Percentiles rank a stretch among this genome's conserved stretches.
Evolutionary conservation across 2,113 vertebrate species (phyloP).

Genomic region (Collichthys lucidus): DNA sequence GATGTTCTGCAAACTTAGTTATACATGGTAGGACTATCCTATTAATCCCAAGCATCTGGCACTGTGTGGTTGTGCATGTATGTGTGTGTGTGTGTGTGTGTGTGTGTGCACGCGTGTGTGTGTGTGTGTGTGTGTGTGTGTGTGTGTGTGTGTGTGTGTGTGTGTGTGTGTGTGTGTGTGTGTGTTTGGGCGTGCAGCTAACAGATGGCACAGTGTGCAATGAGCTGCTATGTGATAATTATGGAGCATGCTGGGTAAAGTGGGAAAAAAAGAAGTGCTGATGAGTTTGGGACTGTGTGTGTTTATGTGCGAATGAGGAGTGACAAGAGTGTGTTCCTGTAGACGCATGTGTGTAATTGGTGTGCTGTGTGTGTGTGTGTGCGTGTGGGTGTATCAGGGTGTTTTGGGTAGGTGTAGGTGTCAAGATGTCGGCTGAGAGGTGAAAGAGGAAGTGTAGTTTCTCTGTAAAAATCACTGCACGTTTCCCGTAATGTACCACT

Average conservation of each 20-base stretch:
- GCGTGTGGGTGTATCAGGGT: constrained; percentile 11
- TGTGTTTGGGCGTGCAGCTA: constrained; percentile 19
- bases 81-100: background rate
- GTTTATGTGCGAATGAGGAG: constrained; percentile 45
- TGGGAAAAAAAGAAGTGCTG: constrained; percentile 54
- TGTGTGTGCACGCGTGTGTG: background rate
- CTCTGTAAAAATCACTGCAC: constrained; percentile 11
- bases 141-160: constrained; percentile 13
- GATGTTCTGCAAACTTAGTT: constrained; percentile 67
- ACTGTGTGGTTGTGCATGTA: constrained; percentile 33
- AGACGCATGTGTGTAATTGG: background rate
- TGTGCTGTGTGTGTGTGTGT: background rate
- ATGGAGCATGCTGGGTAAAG: constrained; percentile 70
- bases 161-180: background rate
- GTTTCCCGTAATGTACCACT: constrained; percentile 12
- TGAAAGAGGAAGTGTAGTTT: constrained; percentile 56
- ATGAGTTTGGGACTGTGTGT: constrained; percentile 62
- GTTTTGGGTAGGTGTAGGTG: constrained; percentile 32
- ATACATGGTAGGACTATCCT: constrained; percentile 48
- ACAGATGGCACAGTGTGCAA: constrained; percentile 79
- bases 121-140: constrained; percentile 8
- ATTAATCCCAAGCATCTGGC: constrained; percentile 66
- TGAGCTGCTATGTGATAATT: constrained; percentile 79
- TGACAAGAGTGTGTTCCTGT: constrained; percentile 26
- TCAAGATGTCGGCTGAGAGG: constrained; percentile 41